Evolutionary conservation across 2,888 invertebrate species (phyloP).

Genomic region (Pteria penguin): DNA sequence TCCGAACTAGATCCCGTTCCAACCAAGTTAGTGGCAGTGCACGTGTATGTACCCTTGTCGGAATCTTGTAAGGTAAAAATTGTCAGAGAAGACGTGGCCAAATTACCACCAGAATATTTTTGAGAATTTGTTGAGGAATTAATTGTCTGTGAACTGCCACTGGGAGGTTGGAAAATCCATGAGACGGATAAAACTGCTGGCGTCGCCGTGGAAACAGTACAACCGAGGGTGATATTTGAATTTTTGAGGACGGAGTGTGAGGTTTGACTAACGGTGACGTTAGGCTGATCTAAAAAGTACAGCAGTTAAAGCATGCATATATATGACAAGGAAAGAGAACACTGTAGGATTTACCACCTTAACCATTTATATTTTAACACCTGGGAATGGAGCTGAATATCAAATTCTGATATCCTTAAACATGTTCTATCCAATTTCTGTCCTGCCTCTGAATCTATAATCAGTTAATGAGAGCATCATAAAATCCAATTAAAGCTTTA

Average conservation of each 20-base stretch:
- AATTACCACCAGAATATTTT: conserved; percentile 22
- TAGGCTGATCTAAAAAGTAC: conserved; percentile 16
- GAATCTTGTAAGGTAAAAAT: conserved; percentile 5
- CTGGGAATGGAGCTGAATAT: too few species aligned
- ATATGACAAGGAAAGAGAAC: neutral
- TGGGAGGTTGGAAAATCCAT: conserved; percentile 15
- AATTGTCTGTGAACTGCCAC: neutral
- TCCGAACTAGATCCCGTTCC: conserved; percentile 30
- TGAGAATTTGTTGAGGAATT: neutral
- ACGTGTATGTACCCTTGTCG: conserved; percentile 33
- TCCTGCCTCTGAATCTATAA: too few species aligned
- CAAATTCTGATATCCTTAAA: too few species aligned
- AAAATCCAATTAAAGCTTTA: too few species aligned
- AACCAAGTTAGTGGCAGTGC: conserved; percentile 28
- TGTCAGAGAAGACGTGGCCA: conserved; percentile 26
- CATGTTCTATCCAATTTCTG: too few species aligned
- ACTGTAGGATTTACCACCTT: too few species aligned
- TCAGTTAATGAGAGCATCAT: too few species aligned
- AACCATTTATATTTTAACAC: too few species aligned
- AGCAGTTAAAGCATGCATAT: neutral
- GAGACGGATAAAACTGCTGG: conserved; percentile 19
- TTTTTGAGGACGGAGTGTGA: conserved; percentile 17
- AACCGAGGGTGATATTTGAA: conserved; percentile 23
- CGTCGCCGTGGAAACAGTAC: conserved; percentile 19
- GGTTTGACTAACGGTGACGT: conserved; percentile 17